Conservation (phyloP, 2,113 vertebrate genomes). For the Hyaena hyaena region DNA sequence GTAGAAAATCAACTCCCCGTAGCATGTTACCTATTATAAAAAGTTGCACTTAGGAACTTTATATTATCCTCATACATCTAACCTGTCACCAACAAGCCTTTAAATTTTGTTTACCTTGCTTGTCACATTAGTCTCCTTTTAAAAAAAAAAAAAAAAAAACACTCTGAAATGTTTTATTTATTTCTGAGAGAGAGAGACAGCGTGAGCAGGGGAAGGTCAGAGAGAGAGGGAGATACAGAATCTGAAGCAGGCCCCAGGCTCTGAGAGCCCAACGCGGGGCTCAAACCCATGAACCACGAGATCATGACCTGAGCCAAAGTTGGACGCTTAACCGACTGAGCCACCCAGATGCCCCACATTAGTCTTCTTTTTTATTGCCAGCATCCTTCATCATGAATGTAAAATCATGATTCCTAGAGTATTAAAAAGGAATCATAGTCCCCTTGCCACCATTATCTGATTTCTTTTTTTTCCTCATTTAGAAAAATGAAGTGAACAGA, state of each 20-base stretch:
- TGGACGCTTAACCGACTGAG: too few species aligned
- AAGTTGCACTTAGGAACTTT: background rate
- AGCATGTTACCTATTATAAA: background rate
- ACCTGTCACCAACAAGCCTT: background rate
- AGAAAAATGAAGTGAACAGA: constrained; percentile 10
- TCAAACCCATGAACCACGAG: too few species aligned
- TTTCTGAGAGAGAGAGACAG: too few species aligned
- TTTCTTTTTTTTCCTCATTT: background rate
- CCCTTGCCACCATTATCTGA: background rate
- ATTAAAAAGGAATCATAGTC: background rate
- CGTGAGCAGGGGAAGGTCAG: too few species aligned
- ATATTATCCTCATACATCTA: background rate
- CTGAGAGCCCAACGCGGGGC: too few species aligned
- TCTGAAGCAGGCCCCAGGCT: too few species aligned
- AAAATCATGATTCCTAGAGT: background rate
- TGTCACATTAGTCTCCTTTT: background rate
- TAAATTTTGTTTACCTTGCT: background rate
- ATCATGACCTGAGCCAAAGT: too few species aligned
- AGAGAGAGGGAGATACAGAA: too few species aligned
- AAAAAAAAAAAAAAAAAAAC: too few species aligned
- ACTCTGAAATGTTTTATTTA: too few species aligned
- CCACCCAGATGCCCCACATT: background rate
- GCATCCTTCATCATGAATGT: background rate
- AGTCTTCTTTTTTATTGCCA: background rate
- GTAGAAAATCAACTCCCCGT: background rate